These are phyloP conservation scores for Neotoma lepida DNA, from an alignment of 2,113 vertebrate species.

Conservation along the genomic window DNA sequence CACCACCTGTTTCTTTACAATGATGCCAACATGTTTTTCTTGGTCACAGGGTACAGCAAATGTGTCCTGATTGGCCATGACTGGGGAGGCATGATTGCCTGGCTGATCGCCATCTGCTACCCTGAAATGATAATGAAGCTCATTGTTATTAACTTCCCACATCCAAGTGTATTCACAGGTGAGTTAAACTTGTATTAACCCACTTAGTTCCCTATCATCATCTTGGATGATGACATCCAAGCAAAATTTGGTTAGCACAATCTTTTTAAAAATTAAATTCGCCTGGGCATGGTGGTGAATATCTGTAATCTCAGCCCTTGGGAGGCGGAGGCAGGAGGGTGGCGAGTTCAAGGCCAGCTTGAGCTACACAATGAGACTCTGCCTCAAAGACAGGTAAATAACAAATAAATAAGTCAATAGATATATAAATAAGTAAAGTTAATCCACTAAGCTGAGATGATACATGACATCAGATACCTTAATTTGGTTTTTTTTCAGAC, in stretches of 20 bases:
- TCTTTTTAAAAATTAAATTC: conserved; percentile 50
- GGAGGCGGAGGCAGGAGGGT: background rate
- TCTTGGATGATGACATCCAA: too few relatives aligned
- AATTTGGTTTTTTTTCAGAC: background rate
- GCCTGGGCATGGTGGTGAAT: background rate
- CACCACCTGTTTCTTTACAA: background rate
- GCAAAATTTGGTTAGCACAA: conserved; percentile 6
- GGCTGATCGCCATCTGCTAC: conserved; percentile 96
- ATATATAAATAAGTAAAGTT: background rate
- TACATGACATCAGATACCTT: background rate
- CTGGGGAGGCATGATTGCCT: conserved; percentile 97
- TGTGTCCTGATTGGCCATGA: conserved; percentile 97
- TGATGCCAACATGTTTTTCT: conserved; percentile 75
- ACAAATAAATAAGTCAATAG: background rate
- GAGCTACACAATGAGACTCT: background rate
- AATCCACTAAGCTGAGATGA: conserved; percentile 14
- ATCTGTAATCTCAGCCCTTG: background rate
- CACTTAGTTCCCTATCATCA: background rate
- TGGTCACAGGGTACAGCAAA: conserved; percentile 93
- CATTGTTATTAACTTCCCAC: conserved; percentile 96
- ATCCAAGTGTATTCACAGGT: conserved; percentile 95
- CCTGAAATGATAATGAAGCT: conserved; percentile 98
- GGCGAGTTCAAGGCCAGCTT: background rate
- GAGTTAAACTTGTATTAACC: conserved; percentile 77
- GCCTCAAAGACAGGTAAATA: background rate